A percentile compares a stretch with the other conserved stretches of the same genome.
These are phyloP conservation scores for Psococerastis gibbosa DNA, from an alignment of 2,888 invertebrate genomes.

Conservation along the genomic window DNA sequence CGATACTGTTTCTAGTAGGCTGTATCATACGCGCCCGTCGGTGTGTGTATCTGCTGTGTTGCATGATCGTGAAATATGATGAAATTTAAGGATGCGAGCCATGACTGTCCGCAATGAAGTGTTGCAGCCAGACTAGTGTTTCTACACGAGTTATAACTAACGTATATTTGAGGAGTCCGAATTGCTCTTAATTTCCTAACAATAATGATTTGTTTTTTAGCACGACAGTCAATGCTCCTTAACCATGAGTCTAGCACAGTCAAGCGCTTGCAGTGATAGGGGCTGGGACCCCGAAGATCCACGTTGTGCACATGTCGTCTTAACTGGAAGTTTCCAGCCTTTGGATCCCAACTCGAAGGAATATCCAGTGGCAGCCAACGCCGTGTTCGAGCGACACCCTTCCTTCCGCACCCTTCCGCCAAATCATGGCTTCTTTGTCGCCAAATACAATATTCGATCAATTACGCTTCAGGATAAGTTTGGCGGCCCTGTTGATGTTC, in stretches of 20 bases:
- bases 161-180: too few species aligned
- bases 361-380: not conserved
- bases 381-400: slow-evolving; percentile 1
- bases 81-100: too few species aligned
- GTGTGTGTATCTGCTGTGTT: too few species aligned
- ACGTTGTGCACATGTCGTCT: slow-evolving; percentile 49
- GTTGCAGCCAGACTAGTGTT: too few species aligned
- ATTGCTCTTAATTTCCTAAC: slow-evolving; percentile 11
- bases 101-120: too few species aligned
- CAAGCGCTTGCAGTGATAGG: slow-evolving; percentile 39
- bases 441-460: not conserved
- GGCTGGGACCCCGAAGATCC: slow-evolving; percentile 56
- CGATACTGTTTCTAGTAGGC: too few species aligned
- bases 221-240: slow-evolving; percentile 43
- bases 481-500: slow-evolving; percentile 1
- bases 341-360: not conserved
- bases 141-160: too few species aligned
- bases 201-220: slow-evolving; percentile 30
- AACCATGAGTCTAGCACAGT: slow-evolving; percentile 48
- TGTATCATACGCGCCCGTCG: too few species aligned
- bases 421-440: slow-evolving; percentile 1
- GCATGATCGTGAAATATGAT: too few species aligned
- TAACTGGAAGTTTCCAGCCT: slow-evolving; percentile 33
- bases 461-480: slow-evolving; percentile 6
- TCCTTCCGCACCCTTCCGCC: not conserved